A percentile compares a stretch with the other conserved stretches of the same genome.
Evolutionary conservation across 2,113 vertebrate species (phyloP).

Genomic region (Trachemys scripta): DNA sequence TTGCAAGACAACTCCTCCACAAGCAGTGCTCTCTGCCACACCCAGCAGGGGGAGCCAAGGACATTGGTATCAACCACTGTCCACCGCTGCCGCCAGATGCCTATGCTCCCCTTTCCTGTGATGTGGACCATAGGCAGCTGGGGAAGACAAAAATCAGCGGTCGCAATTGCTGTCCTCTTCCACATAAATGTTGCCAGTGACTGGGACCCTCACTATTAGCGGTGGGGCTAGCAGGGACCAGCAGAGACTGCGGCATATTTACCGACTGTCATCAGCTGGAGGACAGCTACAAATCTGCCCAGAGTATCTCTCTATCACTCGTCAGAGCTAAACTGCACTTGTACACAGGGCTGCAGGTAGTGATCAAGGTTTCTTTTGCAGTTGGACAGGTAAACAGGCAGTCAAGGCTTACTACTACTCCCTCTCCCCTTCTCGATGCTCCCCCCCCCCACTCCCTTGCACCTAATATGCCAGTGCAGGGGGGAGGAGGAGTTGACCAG

Average conservation of each 20-base stretch:
- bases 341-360: neutral
- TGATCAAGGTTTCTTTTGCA: neutral
- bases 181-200: neutral
- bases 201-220: neutral
- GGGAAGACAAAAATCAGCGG: neutral
- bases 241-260: neutral
- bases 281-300: neutral
- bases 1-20: neutral
- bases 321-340: neutral
- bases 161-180: conserved; percentile 22
- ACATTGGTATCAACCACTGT: neutral
- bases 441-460: neutral
- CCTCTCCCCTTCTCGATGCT: rapidly evolving
- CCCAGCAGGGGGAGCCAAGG: neutral
- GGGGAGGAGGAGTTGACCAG: conserved; percentile 14
- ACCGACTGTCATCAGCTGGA: neutral
- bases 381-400: neutral
- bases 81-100: neutral
- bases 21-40: neutral
- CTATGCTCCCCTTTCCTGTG: neutral
- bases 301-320: neutral
- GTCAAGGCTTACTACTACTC: neutral
- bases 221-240: neutral
- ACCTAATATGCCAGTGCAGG: neutral
- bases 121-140: neutral